Base-by-base conservation (phyloP, 2,113 vertebrate genomes). In the Reinhardtius hippoglossoides region DNA sequence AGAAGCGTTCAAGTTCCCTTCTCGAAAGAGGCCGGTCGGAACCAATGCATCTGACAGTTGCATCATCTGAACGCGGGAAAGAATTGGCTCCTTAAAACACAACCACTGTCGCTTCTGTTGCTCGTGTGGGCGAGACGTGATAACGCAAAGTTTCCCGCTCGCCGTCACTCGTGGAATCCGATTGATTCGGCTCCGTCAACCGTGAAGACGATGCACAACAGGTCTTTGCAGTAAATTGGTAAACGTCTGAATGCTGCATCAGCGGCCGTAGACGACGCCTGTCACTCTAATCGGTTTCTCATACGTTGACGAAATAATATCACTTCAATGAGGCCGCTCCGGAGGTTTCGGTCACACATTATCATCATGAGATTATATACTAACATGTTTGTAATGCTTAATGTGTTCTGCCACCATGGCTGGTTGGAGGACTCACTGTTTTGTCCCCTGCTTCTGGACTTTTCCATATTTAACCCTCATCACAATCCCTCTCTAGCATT, bases 21-120 rank as follows among this genome's bases (percentile, higher is more conserved):
- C 71, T 83, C 67, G 72, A 78, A 76, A 78, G 73, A 73, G 64
- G 65, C 64, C 55, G 52, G 56, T 78, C 73, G 35, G 74, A 76
- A 56, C 58, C 23, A 58, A 71, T 58, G 74, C n/a, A 55, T 80
- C 42, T 74, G 71, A 71, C 58, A 58, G 59, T 87, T 82, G 66
- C 78, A 48, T 81, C 66, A 77, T 80, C 75, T 74, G 46, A 27
- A 73, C 73, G 70, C 55, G 50, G 40, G 21, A 80, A 78, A 59
- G 52, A 6, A 50, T 40, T n/a, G 21, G 58, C 42, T 74, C 15
- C 80, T 80, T 68, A 46, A 84, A 76, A 85, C 60, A 26, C n/a
- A 56, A 57, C 56, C 64, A 7, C 60, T 55, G 62, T 81, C 18
- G 4, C 40, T 71, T 52, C n/a, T 76, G 70, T 71, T 16, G 8